Percentiles rank a stretch among this genome's conserved stretches.
Conservation (phyloP, 2,888 invertebrate genomes). For the Brachyptera putata region DNA sequence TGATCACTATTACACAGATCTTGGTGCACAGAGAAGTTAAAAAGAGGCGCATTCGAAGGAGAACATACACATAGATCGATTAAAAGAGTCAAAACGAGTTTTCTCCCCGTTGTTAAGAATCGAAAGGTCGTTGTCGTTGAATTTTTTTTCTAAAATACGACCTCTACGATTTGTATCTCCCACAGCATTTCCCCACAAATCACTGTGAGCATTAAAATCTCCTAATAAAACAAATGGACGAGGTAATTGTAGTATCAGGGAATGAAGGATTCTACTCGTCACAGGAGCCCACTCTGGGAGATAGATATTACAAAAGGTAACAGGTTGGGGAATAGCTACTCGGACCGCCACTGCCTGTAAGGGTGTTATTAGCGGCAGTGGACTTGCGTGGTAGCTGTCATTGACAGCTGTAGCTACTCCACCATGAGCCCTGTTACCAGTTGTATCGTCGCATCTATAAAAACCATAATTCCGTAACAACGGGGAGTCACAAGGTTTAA, state of each 20-base stretch:
- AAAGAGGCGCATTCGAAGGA: not conserved
- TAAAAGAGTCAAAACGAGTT: not conserved
- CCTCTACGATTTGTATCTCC: slow-evolving; percentile 7
- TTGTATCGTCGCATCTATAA: not conserved
- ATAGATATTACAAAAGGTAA: slow-evolving; percentile 1
- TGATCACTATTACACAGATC: not conserved
- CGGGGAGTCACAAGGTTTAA: not conserved
- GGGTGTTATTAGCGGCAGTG: not conserved
- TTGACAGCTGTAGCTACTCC: not conserved
- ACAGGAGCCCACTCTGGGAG: not conserved
- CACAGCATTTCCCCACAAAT: slow-evolving; percentile 1
- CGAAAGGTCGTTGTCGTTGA: not conserved
- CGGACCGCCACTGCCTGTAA: not conserved
- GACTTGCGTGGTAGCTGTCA: not conserved
- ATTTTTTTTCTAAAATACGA: slow-evolving; percentile 2
- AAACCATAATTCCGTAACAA: not conserved
- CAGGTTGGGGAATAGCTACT: not conserved
- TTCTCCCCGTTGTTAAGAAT: not conserved
- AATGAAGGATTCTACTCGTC: not conserved
- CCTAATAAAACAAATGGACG: not conserved
- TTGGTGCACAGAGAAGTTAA: not conserved
- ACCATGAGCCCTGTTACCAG: not conserved
- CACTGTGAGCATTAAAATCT: slow-evolving; percentile 13
- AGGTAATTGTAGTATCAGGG: not conserved
- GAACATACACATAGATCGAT: not conserved